Evolutionary conservation across 2,888 invertebrate genomes (phyloP), one percentile per base, ranked within the genome.

Genomic region (Drosophila austrosaltans): DNA sequence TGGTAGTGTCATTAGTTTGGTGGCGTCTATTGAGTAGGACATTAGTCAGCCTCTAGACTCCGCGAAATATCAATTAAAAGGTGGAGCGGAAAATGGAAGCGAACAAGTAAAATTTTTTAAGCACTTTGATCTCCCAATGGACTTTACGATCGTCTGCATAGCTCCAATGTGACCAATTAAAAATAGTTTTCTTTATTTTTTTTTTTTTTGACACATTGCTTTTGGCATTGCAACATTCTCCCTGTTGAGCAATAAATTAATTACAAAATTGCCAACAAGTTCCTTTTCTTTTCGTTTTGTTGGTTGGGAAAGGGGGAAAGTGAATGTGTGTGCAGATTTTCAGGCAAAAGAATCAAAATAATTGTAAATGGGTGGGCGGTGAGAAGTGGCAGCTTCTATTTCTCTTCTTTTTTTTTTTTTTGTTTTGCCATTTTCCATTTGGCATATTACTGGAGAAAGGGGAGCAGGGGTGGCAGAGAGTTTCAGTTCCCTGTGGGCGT

Each of bases 21-120:
- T 87, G 57, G 36, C 57, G 86, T 86, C 89, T 87, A 86, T 89
- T 89, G 89, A 87, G 87, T 79, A 81, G 77, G 89, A 82, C 87
- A 86, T 86, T 86, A 89, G 87, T 86, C 86, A 86, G 20, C 53
- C 28, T 48, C 22, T 48, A 16, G 42, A 72, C 70, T 69, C 68
- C 58, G 60, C 65, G 54, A 66, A 66, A 75, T 84, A 87, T 83
- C 82, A 83, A 83, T 83, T 83, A 87, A 82, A 75, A 72, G 59
- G 72, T 72, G 73, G 79, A 73, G 79, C 70, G 75, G 81, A 87
- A 72, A 77, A 81, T 69, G 70, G 74, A 75, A 48, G 60, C 44
- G 22, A 44, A 39, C 66, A 60, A 44, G 6, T 36, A 36, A 36
- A 36, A 4, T 28, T 28, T 36, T 8, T 2, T 25, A 30, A 3